Evolutionary conservation across 2,113 vertebrate genomes (phyloP).

Genomic region (Rousettus leschenaultii): DNA sequence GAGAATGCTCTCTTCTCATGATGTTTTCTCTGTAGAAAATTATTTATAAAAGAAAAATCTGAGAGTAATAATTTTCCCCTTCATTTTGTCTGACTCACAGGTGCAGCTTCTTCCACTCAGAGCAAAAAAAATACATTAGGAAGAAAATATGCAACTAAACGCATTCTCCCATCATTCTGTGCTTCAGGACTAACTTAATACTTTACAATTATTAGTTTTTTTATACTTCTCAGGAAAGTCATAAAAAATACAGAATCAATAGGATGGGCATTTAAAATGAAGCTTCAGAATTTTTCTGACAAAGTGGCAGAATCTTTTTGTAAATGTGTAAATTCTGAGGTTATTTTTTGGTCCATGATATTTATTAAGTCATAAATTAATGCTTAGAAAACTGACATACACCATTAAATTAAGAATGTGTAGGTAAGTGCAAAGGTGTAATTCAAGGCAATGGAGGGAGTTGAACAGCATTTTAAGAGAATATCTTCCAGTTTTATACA

Average conservation of each 20-base stretch:
- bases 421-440: background rate
- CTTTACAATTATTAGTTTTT: background rate
- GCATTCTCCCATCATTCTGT: background rate
- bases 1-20: background rate
- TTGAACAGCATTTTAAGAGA: background rate
- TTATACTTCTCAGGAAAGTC: background rate
- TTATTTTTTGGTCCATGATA: background rate
- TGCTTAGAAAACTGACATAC: background rate
- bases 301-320: background rate
- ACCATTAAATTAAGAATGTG: background rate
- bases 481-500: background rate
- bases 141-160: background rate
- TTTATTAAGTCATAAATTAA: background rate
- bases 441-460: background rate
- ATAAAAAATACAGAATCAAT: background rate
- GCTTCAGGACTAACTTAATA: background rate
- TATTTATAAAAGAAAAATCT: slow-evolving; percentile 15
- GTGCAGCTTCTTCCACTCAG: background rate
- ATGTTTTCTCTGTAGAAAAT: background rate
- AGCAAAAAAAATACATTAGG: background rate
- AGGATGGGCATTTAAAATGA: slow-evolving; percentile 8
- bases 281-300: background rate
- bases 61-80: background rate
- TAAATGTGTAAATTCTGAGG: background rate
- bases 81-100: background rate